Evolutionary conservation across 2,888 invertebrate species (phyloP).

Genomic region (Ochropacha duplaris): DNA sequence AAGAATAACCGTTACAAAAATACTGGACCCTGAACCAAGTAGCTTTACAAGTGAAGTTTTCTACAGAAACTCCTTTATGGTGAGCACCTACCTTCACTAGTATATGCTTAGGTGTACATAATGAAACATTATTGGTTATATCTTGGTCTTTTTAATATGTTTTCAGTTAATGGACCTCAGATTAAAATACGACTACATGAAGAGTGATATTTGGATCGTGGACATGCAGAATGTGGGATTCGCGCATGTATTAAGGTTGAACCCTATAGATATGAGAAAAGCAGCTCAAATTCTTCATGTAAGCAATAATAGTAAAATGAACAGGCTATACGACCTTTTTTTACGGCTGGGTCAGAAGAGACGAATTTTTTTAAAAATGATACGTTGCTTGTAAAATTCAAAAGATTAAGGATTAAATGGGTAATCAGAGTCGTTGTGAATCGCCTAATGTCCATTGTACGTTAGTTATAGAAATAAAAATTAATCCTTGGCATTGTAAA

Average conservation of each 20-base stretch:
- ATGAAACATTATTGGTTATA: no score
- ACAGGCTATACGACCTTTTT: neutral
- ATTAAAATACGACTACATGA: slow-evolving; percentile 10
- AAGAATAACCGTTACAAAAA: neutral
- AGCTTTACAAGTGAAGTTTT: neutral
- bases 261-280: slow-evolving; percentile 7
- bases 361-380: no score
- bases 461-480: no score
- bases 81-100: neutral
- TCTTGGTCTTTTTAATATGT: neutral
- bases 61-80: neutral
- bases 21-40: neutral
- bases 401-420: no score
- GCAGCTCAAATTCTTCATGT: slow-evolving; percentile 11
- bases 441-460: no score
- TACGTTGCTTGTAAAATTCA: no score
- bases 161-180: slow-evolving; percentile 16
- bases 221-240: slow-evolving; percentile 9
- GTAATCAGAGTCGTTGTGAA: no score
- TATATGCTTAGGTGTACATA: no score
- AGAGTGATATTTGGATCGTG: slow-evolving; percentile 15
- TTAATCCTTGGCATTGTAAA: no score
- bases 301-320: neutral
- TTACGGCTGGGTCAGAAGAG: no score
- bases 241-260: slow-evolving; percentile 7